Evolutionary conservation across 2,888 invertebrate genomes (phyloP).

Genomic region (Crossocerus cetratus): DNA sequence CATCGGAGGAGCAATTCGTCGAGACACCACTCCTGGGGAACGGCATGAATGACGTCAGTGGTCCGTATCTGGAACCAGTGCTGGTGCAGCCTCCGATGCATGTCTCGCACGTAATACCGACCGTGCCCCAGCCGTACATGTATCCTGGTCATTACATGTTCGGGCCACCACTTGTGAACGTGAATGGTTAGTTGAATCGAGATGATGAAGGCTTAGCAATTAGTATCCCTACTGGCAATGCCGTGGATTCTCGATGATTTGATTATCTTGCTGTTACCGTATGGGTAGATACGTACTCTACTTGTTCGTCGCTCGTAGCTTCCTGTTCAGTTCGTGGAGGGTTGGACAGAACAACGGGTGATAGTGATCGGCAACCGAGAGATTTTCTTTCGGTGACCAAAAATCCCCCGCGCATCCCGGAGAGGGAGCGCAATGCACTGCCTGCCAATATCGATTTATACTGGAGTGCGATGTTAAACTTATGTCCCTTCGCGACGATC

Average conservation of each 20-base stretch:
- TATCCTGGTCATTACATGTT: slow-evolving; percentile 79
- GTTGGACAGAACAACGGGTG: slow-evolving; percentile 64
- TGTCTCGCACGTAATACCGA: slow-evolving; percentile 66
- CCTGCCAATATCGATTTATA: too few relatives aligned
- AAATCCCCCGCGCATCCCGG: slow-evolving; percentile 37
- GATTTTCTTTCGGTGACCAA: slow-evolving; percentile 35
- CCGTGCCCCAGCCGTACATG: slow-evolving; percentile 72
- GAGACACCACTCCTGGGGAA: slow-evolving; percentile 40
- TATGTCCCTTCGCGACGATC: too few relatives aligned
- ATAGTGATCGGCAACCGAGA: slow-evolving; percentile 2
- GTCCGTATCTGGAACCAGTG: slow-evolving; percentile 47
- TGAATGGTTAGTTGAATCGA: slow-evolving; percentile 75
- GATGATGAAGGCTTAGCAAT: too few relatives aligned
- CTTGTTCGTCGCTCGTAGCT: slow-evolving; percentile 38
- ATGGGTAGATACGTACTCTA: slow-evolving; percentile 15
- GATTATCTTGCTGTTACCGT: slow-evolving; percentile 24
- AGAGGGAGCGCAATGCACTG: slow-evolving; percentile 32
- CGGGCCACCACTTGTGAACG: slow-evolving; percentile 78
- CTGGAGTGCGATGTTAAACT: too few relatives aligned
- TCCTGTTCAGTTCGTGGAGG: slow-evolving; percentile 54
- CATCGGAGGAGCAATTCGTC: slow-evolving; percentile 27
- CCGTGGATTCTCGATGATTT: slow-evolving; percentile 22
- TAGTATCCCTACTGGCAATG: not conserved
- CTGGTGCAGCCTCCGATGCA: slow-evolving; percentile 66
- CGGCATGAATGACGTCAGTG: slow-evolving; percentile 30